Evolutionary conservation across 2,113 vertebrate genomes (phyloP).

Genomic region (Gnathonemus longibarbis): DNA sequence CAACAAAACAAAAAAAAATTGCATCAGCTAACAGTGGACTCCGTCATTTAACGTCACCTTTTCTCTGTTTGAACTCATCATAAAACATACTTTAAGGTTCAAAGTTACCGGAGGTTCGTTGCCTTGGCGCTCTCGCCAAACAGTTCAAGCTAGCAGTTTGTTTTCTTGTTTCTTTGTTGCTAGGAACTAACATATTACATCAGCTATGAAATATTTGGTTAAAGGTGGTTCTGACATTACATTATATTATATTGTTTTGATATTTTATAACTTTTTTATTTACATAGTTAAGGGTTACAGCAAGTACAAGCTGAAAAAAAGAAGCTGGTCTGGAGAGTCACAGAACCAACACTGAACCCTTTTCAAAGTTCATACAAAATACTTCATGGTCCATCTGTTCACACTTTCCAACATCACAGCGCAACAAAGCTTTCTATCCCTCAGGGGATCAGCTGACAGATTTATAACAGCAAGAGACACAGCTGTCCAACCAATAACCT

Average conservation of each 20-base stretch:
- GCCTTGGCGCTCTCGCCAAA: neutral
- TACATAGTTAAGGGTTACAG: neutral
- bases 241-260: neutral
- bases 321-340: neutral
- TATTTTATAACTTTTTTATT: neutral
- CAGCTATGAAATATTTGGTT: neutral
- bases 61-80: neutral
- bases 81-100: neutral
- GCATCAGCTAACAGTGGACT: neutral
- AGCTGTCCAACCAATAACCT: neutral
- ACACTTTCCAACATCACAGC: neutral
- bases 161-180: neutral
- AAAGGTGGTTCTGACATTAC: neutral
- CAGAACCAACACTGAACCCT: neutral
- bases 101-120: neutral
- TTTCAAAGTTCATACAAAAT: neutral
- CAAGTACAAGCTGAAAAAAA: neutral
- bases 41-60: neutral
- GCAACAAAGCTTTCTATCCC: slow-evolving; percentile 7
- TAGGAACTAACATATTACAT: slow-evolving; percentile 5
- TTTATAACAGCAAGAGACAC: slow-evolving; percentile 8
- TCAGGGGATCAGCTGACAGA: neutral
- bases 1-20: neutral
- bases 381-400: slow-evolving; percentile 17
- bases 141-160: neutral